Evolutionary conservation across 2,888 invertebrate species (phyloP).

Genomic region (Allacma fusca): DNA sequence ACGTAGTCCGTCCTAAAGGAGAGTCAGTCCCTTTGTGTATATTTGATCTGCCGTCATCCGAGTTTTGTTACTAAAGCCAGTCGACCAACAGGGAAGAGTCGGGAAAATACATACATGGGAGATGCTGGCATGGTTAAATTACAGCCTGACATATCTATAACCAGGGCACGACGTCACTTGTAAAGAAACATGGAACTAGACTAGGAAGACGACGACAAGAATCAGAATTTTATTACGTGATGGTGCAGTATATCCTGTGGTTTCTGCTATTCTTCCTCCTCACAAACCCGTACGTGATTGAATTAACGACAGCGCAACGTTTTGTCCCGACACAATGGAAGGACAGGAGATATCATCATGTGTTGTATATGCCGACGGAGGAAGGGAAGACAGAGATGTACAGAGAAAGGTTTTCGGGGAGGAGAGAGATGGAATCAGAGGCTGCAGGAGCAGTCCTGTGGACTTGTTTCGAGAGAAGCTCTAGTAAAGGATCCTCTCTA

Average conservation of each 20-base stretch:
- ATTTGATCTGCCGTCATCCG: background rate
- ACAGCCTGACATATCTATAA: slow-evolving; percentile 7
- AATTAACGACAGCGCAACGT: slow-evolving; percentile 16
- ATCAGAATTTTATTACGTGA: slow-evolving; percentile 16
- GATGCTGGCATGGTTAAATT: background rate
- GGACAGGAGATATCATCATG: background rate
- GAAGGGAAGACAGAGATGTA: background rate
- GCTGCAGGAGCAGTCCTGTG: background rate
- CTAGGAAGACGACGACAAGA: slow-evolving; percentile 9
- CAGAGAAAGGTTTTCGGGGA: background rate
- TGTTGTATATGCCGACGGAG: background rate
- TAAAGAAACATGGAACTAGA: slow-evolving; percentile 2
- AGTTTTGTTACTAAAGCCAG: background rate
- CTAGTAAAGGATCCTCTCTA: background rate
- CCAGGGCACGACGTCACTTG: slow-evolving; percentile 9
- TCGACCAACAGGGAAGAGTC: background rate
- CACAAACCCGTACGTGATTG: slow-evolving; percentile 12
- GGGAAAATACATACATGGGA: background rate
- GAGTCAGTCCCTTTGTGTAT: background rate
- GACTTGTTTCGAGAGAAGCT: background rate
- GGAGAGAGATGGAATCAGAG: too few species aligned
- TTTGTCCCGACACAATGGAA: slow-evolving; percentile 7
- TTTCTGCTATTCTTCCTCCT: slow-evolving; percentile 9
- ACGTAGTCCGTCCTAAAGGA: too few species aligned
- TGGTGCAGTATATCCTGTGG: background rate